Evolutionary conservation across 53 echinoderm and acorn worm species (phyloP).

Genomic region (Hippasteria phrygiana): DNA sequence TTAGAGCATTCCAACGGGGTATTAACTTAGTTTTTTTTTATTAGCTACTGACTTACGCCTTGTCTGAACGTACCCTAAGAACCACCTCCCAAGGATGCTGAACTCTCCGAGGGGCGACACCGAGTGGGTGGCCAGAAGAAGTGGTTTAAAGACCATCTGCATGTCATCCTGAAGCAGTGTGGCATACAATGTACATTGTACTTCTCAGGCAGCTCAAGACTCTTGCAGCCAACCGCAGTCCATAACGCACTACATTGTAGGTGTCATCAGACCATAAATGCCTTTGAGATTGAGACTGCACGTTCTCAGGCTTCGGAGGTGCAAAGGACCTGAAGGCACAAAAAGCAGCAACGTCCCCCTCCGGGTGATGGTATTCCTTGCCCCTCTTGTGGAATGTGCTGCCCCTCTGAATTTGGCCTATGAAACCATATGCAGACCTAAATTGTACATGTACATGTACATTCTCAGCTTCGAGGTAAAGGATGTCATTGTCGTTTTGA

Average conservation of each 20-base stretch:
- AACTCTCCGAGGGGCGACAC: neutral
- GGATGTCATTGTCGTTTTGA: too few relatives aligned
- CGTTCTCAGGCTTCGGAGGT: neutral
- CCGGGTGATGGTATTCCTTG: neutral
- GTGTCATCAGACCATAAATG: neutral
- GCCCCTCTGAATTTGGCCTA: conserved; percentile 4
- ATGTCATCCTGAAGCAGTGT: neutral
- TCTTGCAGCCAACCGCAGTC: neutral
- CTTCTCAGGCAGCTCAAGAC: neutral
- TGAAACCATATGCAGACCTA: neutral
- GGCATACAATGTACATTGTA: too few relatives aligned
- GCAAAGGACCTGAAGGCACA: neutral
- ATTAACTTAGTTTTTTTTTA: too few relatives aligned
- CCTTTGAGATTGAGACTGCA: neutral
- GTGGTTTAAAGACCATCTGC: neutral
- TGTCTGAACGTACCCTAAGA: too few relatives aligned
- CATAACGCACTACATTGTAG: neutral
- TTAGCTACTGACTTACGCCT: too few relatives aligned
- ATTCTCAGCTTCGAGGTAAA: too few relatives aligned
- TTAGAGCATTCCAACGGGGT: too few relatives aligned
- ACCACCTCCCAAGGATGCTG: too few relatives aligned
- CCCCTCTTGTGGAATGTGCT: neutral
- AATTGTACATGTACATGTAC: too few relatives aligned
- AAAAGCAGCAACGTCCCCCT: neutral
- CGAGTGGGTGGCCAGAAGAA: neutral